These are phyloP conservation scores for Salvator merianae DNA, from an alignment of 2,113 vertebrate species.

Conservation along the genomic window DNA sequence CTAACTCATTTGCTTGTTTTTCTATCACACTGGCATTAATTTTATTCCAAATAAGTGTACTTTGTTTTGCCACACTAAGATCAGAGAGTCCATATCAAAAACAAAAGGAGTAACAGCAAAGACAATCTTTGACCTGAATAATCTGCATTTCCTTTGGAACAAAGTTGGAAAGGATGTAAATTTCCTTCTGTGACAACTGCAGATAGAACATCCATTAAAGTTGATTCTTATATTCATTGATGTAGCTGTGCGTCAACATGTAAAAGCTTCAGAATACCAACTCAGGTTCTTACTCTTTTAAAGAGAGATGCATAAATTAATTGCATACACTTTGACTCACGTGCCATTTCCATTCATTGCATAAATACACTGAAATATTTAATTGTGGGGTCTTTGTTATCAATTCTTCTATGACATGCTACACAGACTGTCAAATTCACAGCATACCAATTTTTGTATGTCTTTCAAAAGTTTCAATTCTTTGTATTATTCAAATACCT, in stretches of 20 bases:
- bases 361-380: background rate
- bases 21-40: conserved; percentile 29
- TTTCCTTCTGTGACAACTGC: background rate
- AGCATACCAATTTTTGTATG: background rate
- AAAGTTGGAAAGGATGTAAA: background rate
- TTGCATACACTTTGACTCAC: background rate
- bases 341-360: conserved; percentile 3
- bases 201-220: background rate
- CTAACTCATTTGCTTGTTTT: background rate
- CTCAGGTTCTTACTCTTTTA: background rate
- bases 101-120: background rate
- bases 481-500: background rate
- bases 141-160: background rate
- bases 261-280: background rate
- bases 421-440: background rate
- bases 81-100: conserved; percentile 18
- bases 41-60: conserved; percentile 20
- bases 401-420: background rate
- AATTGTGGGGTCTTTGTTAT: background rate
- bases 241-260: background rate
- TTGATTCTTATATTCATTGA: background rate
- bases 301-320: background rate
- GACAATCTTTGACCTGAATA: background rate
- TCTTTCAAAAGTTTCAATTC: background rate
- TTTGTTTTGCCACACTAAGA: conserved; percentile 18